Percentiles rank a stretch among this genome's conserved stretches.
These are phyloP conservation scores for Prosapia bicincta DNA, from an alignment of 2,888 invertebrate genomes.

Conservation along the genomic window DNA sequence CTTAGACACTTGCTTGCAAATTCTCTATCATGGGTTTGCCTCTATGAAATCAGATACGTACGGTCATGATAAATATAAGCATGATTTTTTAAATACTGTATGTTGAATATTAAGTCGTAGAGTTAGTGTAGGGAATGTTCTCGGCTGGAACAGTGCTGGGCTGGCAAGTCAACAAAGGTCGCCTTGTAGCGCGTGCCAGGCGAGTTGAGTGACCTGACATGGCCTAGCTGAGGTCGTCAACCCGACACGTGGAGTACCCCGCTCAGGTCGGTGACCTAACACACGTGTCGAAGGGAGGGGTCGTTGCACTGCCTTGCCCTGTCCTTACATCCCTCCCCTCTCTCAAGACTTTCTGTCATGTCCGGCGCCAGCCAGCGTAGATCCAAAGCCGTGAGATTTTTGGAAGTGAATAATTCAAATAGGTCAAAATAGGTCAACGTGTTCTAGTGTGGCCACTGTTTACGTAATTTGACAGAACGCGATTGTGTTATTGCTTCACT, in stretches of 20 bases:
- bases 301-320: no score
- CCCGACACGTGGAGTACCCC: not conserved
- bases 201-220: not conserved
- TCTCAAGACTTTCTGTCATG: not conserved
- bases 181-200: not conserved
- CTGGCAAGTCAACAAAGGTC: not conserved
- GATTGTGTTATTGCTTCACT: not conserved
- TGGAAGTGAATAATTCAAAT: not conserved
- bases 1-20: no score
- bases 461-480: not conserved
- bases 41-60: no score
- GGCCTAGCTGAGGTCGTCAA: not conserved
- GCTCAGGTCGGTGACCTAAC: not conserved
- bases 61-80: no score
- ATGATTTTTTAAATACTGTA: no score
- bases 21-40: no score
- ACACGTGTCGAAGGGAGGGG: not conserved
- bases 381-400: not conserved
- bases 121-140: no score
- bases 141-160: no score
- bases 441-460: no score
- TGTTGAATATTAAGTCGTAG: no score
- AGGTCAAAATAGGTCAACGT: not conserved
- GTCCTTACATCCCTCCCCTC: not conserved
- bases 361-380: not conserved